Conservation (phyloP, 2,888 invertebrate species). For the Netelia fuscicornis region DNA sequence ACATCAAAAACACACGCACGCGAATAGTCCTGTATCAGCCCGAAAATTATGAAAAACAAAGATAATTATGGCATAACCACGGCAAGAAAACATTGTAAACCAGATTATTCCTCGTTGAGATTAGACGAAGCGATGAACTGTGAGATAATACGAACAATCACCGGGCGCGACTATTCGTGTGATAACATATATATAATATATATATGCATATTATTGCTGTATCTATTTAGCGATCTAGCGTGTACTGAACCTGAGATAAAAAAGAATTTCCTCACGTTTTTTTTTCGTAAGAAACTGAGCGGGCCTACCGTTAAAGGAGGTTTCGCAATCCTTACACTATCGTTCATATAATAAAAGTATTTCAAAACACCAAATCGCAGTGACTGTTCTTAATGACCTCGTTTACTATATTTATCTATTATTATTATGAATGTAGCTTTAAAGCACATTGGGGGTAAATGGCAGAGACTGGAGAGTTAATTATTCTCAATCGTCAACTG, state of each 20-base stretch:
- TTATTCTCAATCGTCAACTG: conserved; percentile 20
- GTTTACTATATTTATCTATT: not conserved
- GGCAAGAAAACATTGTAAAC: conserved; percentile 16
- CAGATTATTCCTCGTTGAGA: conserved; percentile 37
- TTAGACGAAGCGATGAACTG: conserved; percentile 33
- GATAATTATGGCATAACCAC: not conserved
- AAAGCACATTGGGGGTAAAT: too few relatives aligned
- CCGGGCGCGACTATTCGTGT: conserved; percentile 66
- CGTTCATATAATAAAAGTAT: conserved; percentile 82
- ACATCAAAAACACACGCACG: conserved; percentile 40
- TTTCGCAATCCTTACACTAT: conserved; percentile 76
- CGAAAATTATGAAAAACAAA: conserved; percentile 43
- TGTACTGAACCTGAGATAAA: conserved; percentile 59
- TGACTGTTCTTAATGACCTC: conserved; percentile 4
- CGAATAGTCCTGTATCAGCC: conserved; percentile 47
- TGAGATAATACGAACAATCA: conserved; percentile 46
- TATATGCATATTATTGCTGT: conserved; percentile 55
- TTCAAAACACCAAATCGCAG: conserved; percentile 71
- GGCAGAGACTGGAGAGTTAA: not conserved
- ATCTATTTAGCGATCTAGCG: conserved; percentile 65
- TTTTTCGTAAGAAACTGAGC: conserved; percentile 71
- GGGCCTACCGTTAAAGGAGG: conserved; percentile 74
- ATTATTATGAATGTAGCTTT: not conserved
- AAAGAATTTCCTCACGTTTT: conserved; percentile 57
- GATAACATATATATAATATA: conserved; percentile 66